phyloP scores from a whole-genome alignment of 2,888 invertebrate species.

The Aleiodes leptofemur region DNA sequence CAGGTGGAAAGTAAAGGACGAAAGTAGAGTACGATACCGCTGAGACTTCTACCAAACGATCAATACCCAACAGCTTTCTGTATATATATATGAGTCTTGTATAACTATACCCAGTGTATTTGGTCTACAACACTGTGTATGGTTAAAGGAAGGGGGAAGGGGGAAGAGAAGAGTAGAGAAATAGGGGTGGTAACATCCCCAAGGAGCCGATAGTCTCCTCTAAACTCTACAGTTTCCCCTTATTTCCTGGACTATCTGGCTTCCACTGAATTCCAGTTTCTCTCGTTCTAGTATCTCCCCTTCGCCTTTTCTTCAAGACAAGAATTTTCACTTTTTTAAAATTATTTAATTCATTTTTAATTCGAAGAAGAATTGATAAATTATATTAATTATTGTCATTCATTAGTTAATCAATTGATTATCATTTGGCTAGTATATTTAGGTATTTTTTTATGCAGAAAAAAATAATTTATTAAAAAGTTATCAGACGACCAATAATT shows the following conservation, averaged over 20 bases:
- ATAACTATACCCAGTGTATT: slow-evolving; percentile 69
- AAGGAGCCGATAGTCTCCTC: slow-evolving; percentile 72
- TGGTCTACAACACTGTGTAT: slow-evolving; percentile 61
- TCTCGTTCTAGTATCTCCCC: slow-evolving; percentile 55
- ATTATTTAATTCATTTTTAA: too few species aligned
- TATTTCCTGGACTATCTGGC: slow-evolving; percentile 12
- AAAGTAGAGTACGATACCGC: slow-evolving; percentile 58
- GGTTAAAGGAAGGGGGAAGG: slow-evolving; percentile 58
- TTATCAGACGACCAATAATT: too few species aligned
- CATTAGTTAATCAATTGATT: too few species aligned
- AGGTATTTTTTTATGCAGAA: too few species aligned
- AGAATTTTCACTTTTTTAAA: too few species aligned
- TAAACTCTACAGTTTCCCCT: slow-evolving; percentile 61
- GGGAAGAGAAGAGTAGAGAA: slow-evolving; percentile 61
- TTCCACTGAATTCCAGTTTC: slow-evolving; percentile 59
- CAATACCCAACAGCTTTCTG: slow-evolving; percentile 70
- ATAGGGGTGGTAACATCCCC: slow-evolving; percentile 73
- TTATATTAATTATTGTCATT: too few species aligned
- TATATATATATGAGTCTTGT: slow-evolving; percentile 63
- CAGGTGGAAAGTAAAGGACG: slow-evolving; percentile 64
- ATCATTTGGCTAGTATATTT: too few species aligned
- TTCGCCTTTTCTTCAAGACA: background rate
- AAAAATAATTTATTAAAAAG: too few species aligned
- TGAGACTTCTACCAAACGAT: slow-evolving; percentile 64
- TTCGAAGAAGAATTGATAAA: too few species aligned